These are phyloP conservation scores for Linyphia triangularis DNA, from an alignment of 2,888 invertebrate genomes.

Conservation along the genomic window DNA sequence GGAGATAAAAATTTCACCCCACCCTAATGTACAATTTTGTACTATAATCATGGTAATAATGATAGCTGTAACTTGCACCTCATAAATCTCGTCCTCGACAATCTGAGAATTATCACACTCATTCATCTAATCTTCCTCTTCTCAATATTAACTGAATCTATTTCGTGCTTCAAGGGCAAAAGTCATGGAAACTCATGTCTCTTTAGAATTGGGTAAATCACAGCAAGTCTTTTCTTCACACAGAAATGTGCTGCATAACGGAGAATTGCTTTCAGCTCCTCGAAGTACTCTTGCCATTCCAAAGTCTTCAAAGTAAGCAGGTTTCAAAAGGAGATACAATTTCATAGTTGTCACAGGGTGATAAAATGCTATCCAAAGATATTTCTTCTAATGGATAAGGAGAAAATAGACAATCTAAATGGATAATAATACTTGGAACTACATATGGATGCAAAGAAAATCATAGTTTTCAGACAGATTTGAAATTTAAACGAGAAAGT, in stretches of 20 bases:
- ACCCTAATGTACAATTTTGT: not conserved
- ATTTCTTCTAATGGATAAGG: not conserved
- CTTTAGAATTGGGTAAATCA: slow-evolving; percentile 65
- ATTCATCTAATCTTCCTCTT: slow-evolving; percentile 22
- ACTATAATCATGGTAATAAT: not conserved
- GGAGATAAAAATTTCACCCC: not conserved
- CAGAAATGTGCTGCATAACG: slow-evolving; percentile 54
- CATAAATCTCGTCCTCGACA: not conserved
- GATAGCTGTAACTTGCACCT: no score
- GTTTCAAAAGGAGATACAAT: no score
- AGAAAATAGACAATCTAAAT: no score
- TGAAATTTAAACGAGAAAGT: no score
- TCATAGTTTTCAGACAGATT: no score
- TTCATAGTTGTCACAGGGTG: no score
- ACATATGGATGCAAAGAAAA: no score
- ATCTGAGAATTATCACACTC: slow-evolving; percentile 16
- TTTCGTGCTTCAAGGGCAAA: slow-evolving; percentile 40
- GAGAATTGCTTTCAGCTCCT: slow-evolving; percentile 37
- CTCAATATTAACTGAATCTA: slow-evolving; percentile 29
- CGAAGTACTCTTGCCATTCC: slow-evolving; percentile 29
- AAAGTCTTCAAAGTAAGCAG: no score
- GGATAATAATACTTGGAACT: no score
- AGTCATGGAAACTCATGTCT: slow-evolving; percentile 42
- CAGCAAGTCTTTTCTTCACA: slow-evolving; percentile 63
- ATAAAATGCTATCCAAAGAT: no score